Percentiles rank a stretch among this genome's conserved stretches.
Evolutionary conservation across 2,888 invertebrate genomes (phyloP).

Genomic region (Eurytoma californica): DNA sequence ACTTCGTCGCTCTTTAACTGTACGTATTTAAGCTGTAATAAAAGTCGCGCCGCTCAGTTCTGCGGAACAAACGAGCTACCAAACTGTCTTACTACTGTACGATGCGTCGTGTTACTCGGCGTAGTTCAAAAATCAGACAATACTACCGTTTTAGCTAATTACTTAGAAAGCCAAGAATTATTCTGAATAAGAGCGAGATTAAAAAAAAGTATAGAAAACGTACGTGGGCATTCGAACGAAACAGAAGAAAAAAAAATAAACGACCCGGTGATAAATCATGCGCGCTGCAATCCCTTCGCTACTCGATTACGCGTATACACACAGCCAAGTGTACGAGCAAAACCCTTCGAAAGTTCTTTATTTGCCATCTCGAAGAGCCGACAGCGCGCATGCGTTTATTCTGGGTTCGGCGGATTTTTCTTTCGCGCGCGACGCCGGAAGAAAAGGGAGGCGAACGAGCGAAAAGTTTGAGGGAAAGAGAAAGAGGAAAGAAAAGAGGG

Average conservation of each 20-base stretch:
- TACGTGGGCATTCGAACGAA: conserved; percentile 26
- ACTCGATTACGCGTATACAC: background rate
- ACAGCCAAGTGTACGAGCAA: conserved; percentile 32
- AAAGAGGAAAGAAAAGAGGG: conserved; percentile 10
- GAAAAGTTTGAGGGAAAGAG: background rate
- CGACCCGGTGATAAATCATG: too few species aligned
- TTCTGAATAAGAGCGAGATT: conserved; percentile 36
- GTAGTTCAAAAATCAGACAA: conserved; percentile 65
- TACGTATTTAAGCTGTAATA: conserved; percentile 39
- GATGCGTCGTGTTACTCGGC: conserved; percentile 50
- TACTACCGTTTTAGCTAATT: conserved; percentile 56
- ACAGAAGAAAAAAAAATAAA: too few species aligned
- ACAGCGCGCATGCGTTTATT: conserved; percentile 30
- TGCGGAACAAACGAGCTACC: conserved; percentile 5
- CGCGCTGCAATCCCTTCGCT: background rate
- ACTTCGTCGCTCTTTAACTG: conserved; percentile 39
- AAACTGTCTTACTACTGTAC: conserved; percentile 43
- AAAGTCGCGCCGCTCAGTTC: conserved; percentile 9
- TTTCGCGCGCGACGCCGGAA: background rate
- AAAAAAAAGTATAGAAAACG: conserved; percentile 8
- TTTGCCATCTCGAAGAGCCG: conserved; percentile 8
- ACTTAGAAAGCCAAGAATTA: conserved; percentile 45
- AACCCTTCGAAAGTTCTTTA: background rate
- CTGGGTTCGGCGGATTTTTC: conserved; percentile 33
- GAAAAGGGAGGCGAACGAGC: background rate